phyloP scores from a whole-genome alignment of 2,888 invertebrate genomes.

The Vandiemenella viatica region DNA sequence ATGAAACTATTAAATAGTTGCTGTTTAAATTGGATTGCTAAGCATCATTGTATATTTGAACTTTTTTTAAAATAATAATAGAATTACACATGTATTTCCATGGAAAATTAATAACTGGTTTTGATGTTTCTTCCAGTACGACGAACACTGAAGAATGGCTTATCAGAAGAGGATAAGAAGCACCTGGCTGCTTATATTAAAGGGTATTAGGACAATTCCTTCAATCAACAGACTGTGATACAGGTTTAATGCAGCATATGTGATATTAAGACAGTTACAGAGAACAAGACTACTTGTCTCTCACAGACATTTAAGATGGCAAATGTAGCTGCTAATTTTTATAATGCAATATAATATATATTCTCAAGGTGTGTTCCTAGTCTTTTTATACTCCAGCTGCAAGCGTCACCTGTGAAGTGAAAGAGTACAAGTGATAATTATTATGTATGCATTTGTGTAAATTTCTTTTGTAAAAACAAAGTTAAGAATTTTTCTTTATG shows the following conservation, averaged over 20 bases:
- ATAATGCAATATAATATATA: not conserved
- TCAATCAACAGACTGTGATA: constrained; percentile 10
- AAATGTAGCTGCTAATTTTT: not conserved
- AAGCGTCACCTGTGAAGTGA: not conserved
- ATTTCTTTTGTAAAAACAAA: too few relatives aligned
- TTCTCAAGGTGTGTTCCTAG: constrained; percentile 14
- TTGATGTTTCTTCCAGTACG: constrained; percentile 53
- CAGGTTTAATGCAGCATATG: not conserved
- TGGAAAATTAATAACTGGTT: too few relatives aligned
- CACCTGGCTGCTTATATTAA: constrained; percentile 59
- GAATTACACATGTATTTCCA: too few relatives aligned
- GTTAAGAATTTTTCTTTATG: too few relatives aligned
- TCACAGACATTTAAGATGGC: not conserved
- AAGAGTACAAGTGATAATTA: not conserved
- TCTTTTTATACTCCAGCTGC: constrained; percentile 7
- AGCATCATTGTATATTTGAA: too few relatives aligned
- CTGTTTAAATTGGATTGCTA: too few relatives aligned
- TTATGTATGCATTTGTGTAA: too few relatives aligned
- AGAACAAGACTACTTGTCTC: not conserved
- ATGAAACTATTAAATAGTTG: too few relatives aligned
- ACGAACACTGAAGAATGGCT: constrained; percentile 64
- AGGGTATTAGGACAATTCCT: constrained; percentile 39
- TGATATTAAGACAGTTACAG: not conserved
- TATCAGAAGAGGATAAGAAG: constrained; percentile 67
- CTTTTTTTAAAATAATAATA: too few relatives aligned